Conservation (phyloP, 2,113 vertebrate genomes). For the Erythrocercus mccallii region DNA sequence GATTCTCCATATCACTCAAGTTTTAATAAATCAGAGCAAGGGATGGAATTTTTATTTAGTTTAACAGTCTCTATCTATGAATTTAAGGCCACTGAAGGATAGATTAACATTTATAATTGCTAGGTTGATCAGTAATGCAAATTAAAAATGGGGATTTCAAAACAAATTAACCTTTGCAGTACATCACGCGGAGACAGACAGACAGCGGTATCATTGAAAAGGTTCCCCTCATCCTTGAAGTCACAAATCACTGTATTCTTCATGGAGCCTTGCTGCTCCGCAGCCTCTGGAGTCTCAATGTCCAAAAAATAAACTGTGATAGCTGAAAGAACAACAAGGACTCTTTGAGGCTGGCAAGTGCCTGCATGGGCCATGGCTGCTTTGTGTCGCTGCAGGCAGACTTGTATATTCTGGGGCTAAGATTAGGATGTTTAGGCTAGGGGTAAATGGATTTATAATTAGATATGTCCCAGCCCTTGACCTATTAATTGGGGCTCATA, state of each 20-base stretch:
- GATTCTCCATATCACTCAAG: neutral
- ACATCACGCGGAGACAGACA: neutral
- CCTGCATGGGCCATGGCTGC: accelerated
- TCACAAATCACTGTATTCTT: neutral
- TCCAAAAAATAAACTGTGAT: neutral
- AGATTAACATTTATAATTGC: constrained; percentile 46
- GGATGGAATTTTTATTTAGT: constrained; percentile 20
- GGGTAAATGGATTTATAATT: neutral
- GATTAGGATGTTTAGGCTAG: constrained; percentile 47
- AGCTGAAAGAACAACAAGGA: neutral
- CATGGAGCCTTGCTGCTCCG: neutral
- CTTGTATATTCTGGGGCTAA: neutral
- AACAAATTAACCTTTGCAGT: constrained; percentile 22
- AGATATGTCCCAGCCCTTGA: neutral
- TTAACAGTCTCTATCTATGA: neutral
- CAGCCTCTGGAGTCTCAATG: neutral
- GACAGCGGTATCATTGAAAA: neutral
- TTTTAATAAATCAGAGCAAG: constrained; percentile 18
- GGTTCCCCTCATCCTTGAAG: neutral
- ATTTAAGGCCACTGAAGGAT: constrained; percentile 21
- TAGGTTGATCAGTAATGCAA: neutral
- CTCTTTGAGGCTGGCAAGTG: neutral
- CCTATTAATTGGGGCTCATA: neutral
- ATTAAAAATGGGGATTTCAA: neutral
- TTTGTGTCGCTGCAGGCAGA: neutral